Evolutionary conservation across 2,888 invertebrate genomes (phyloP), one percentile per base, ranked within the genome.

Genomic region (Vandiemenella viatica): DNA sequence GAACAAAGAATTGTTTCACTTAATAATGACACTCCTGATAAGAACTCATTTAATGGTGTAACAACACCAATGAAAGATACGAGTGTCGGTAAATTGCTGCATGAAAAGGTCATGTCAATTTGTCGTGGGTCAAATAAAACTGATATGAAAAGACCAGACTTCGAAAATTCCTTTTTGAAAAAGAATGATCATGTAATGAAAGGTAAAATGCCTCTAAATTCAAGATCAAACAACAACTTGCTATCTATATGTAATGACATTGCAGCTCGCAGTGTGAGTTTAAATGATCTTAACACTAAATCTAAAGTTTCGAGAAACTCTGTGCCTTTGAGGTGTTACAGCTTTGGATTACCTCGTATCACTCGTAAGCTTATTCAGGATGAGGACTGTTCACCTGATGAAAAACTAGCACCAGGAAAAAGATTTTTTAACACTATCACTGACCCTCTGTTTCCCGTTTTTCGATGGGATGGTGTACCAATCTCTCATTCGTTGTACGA

Each of bases 361-460:
- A 63, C 62, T 52, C 55, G 58, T 20, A 56, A 55, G 45, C 43
- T 59, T 16, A 55, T 58, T 48, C 50, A 57, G 3, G 56, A 61
- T 48, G 51, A 56, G 8, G 45, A 51, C 7, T 53, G 59, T 37
- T 57, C 57, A 42, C 37, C 43, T 5, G 7, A 8, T 3, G 23
- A 43, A 8, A 42, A 48, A n/a, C 17, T 43, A 1, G 43, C 50
- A 18, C 16, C 42, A 17, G 48, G 42, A 10, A 69, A 65, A 42
- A 67, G 68, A 32, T 71, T 72, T 49, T 77, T 74, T 21, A 76
- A 79, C 61, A 84, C 86, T 0, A 83, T 87, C 47, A 77, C 81
- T 41, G 88, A 88, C 65, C 87, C 88, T 1, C 73, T 72, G 51
- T 83, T 79, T 69, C 87, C 87, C 0, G 76, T 84, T 18, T 83